Conservation (phyloP, 37 sponge, comb jelly and placozoan species). For the Geodia barretti region DNA sequence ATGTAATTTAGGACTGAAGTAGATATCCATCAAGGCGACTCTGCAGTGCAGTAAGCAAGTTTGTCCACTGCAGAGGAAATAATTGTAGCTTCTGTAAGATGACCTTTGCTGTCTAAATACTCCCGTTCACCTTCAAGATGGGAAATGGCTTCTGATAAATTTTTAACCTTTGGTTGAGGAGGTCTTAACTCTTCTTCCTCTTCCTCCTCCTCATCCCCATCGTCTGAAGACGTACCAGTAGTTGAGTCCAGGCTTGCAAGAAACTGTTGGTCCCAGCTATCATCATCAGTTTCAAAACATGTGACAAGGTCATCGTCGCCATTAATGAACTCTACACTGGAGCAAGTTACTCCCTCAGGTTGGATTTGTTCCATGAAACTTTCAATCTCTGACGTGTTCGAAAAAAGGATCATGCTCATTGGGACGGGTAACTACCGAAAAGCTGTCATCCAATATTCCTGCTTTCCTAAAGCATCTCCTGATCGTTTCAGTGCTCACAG, state of each 20-base stretch:
- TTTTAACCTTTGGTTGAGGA: not conserved
- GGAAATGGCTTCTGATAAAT: not conserved
- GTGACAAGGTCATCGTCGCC: not conserved
- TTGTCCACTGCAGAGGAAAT: too few species aligned
- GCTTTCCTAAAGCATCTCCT: constrained; percentile 53
- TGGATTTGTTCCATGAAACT: not conserved
- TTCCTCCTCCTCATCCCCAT: not conserved
- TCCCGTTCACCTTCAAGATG: too few species aligned
- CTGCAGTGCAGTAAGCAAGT: too few species aligned
- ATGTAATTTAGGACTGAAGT: too few species aligned
- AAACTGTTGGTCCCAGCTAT: not conserved
- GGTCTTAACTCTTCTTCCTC: not conserved
- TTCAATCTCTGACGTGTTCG: not conserved
- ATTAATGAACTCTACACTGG: not conserved
- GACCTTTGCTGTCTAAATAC: too few species aligned
- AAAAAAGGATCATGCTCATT: not conserved
- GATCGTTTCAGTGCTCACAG: constrained; percentile 48
- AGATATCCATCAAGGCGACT: too few species aligned
- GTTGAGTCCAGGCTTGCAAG: not conserved
- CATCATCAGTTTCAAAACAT: not conserved
- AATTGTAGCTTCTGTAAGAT: too few species aligned
- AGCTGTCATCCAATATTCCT: constrained; percentile 21
- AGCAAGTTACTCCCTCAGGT: not conserved
- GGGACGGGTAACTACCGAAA: not conserved
- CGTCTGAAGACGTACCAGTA: not conserved